Base-by-base conservation (phyloP, 2,888 invertebrate species). In the Polydrusus pterygomalis region DNA sequence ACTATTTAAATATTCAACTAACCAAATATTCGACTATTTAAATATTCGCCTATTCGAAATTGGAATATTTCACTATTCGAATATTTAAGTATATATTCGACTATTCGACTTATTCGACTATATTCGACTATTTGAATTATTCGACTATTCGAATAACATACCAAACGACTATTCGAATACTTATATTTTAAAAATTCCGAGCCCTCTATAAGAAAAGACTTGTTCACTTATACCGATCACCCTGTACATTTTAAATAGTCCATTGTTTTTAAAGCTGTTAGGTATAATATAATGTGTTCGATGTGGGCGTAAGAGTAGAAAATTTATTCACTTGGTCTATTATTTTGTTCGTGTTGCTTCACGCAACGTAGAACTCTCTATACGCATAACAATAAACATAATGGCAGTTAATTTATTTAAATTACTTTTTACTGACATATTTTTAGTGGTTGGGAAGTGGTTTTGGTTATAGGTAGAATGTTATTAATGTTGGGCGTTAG, bases 231-330 rank as follows among this genome's bases (percentile, higher is more conserved):
- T 34, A 34, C 10, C 34, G 34, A 7, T 34, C 34, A 2, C 34
- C 34, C 34, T 43, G 43, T 43, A 43, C 43, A 43, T 43, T n/a
- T 43, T 58, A 58, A 75, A 67, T 63, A 56, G 20, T 11, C 40
- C 40, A 72, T 75, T 75, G 67, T 75, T 67, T 75, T 62, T 60
- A 40, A 65, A 69, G 63, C 70, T 70, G 64, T 56, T 56, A 38
- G 47, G 47, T 47, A 47, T 47, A 47, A 56, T 34, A 10, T 34
- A 34, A 34, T 51, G 68, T 74, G 68, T 73, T 69, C 54, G 49
- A 72, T 56, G 76, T 69, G 67, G 72, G 76, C 73, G 73, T 76
- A 71, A 75, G 43, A 71, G 67, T 75, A 75, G 75, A 75, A 75
- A 76, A 72, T 76, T 68, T 76, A 76, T 76, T 67, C 76, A 47